These are phyloP conservation scores for Ceraclea dissimilis DNA, from an alignment of 2,888 invertebrate species.

Conservation along the genomic window DNA sequence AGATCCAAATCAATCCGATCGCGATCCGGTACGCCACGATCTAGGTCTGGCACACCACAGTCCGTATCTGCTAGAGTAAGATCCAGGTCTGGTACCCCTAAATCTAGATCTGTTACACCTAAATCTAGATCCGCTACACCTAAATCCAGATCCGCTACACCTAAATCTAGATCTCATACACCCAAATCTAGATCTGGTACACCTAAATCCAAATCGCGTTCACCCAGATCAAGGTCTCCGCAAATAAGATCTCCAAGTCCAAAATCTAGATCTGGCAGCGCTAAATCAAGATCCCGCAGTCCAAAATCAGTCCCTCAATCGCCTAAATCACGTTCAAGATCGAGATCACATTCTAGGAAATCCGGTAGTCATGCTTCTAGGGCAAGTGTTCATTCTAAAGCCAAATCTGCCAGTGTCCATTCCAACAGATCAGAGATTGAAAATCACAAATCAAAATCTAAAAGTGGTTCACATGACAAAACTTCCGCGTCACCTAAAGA, in stretches of 20 bases:
- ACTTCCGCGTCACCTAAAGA: conserved; percentile 24
- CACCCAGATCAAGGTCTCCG: conserved; percentile 24
- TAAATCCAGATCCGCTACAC: conserved; percentile 29
- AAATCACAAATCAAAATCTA: conserved; percentile 28
- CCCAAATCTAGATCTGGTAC: conserved; percentile 29
- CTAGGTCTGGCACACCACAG: conserved; percentile 24
- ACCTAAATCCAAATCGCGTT: conserved; percentile 17
- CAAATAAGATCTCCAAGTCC: conserved; percentile 26
- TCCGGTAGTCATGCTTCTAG: conserved; percentile 18
- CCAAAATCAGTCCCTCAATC: conserved; percentile 28
- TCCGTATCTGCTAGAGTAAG: conserved; percentile 29
- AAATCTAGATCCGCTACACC: conserved; percentile 29
- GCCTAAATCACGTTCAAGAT: conserved; percentile 29
- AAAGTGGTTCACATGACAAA: conserved; percentile 30
- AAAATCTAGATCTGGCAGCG: conserved; percentile 26
- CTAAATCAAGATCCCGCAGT: conserved; percentile 30
- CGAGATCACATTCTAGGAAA: conserved; percentile 27
- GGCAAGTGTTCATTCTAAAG: conserved; percentile 28
- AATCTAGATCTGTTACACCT: conserved; percentile 13
- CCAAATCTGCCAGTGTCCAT: conserved; percentile 28
- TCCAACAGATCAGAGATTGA: conserved; percentile 30
- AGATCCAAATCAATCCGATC: conserved; percentile 30
- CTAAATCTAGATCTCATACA: conserved; percentile 25
- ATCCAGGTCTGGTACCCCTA: conserved; percentile 26
- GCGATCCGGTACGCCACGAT: conserved; percentile 27